phyloP scores from a whole-genome alignment of 2,797 vertebrate genomes.

The Periophthalmus magnuspinnatus region DNA sequence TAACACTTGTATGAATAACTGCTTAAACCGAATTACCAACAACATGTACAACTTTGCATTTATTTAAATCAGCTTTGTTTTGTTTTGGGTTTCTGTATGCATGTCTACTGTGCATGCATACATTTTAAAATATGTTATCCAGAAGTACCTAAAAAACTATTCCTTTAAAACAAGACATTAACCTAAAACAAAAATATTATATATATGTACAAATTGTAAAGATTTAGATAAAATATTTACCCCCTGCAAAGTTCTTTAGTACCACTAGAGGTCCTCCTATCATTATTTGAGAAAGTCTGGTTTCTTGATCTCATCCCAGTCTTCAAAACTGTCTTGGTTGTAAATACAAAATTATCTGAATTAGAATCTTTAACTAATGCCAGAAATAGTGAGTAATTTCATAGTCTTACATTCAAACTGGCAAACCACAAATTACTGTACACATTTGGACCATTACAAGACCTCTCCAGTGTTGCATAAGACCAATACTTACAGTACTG shows the following conservation, averaged over 20 bases:
- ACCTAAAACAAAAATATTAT: not conserved
- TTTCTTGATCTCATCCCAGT: not conserved
- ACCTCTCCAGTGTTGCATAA: conserved; percentile 55
- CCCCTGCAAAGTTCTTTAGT: not conserved
- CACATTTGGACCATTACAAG: conserved; percentile 13
- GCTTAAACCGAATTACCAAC: too few relatives aligned
- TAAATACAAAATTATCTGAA: not conserved
- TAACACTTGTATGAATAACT: not conserved
- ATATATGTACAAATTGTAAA: not conserved
- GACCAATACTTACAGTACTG: conserved; percentile 41
- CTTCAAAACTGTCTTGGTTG: too few relatives aligned
- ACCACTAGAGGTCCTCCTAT: not conserved
- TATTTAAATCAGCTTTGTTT: too few relatives aligned
- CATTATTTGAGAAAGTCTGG: not conserved
- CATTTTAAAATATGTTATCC: not conserved
- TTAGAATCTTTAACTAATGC: not conserved
- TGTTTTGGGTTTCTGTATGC: too few relatives aligned
- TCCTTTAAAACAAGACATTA: not conserved
- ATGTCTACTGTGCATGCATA: not conserved
- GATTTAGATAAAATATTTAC: not conserved
- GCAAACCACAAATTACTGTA: conserved; percentile 29
- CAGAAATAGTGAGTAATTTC: not conserved
- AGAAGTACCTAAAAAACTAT: not conserved
- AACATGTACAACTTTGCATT: too few relatives aligned
- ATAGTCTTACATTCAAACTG: conserved; percentile 12